A percentile compares a stretch with the other conserved stretches of the same genome.
Evolutionary conservation across 2,888 invertebrate species (phyloP).

Genomic region (Conistra vaccinii): DNA sequence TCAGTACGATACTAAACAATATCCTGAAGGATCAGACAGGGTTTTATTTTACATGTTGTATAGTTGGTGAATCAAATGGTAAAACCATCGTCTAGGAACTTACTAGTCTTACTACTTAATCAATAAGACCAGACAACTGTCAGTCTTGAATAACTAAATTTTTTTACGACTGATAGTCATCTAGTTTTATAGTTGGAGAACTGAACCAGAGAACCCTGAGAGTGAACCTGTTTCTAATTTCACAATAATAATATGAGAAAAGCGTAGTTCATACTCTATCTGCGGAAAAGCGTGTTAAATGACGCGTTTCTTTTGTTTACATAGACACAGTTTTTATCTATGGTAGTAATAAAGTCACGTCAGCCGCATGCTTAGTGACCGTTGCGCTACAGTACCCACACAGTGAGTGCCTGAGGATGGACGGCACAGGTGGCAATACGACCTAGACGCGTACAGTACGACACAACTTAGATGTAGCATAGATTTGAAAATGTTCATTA

Average conservation of each 20-base stretch:
- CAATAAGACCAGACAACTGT: background rate
- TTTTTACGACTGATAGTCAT: background rate
- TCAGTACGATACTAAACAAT: too few species aligned
- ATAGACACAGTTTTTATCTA: slow-evolving; percentile 12
- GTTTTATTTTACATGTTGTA: too few species aligned
- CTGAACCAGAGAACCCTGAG: background rate
- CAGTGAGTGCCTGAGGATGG: too few species aligned
- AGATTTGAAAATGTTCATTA: too few species aligned
- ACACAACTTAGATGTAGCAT: too few species aligned
- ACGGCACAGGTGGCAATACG: too few species aligned
- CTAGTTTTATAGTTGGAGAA: background rate
- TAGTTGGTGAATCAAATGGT: background rate
- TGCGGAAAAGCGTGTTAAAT: too few species aligned
- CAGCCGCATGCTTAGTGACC: too few species aligned
- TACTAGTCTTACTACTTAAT: background rate
- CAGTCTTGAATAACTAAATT: background rate
- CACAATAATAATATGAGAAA: background rate
- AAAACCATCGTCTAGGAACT: background rate
- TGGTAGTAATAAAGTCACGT: slow-evolving; percentile 4
- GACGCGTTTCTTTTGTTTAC: background rate
- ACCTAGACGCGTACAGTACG: too few species aligned
- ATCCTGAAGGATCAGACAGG: too few species aligned
- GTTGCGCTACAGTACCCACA: too few species aligned
- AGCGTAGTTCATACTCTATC: background rate
- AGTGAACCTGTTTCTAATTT: background rate